phyloP scores from a whole-genome alignment of 2,797 vertebrate genomes.

The Fratercula arctica region DNA sequence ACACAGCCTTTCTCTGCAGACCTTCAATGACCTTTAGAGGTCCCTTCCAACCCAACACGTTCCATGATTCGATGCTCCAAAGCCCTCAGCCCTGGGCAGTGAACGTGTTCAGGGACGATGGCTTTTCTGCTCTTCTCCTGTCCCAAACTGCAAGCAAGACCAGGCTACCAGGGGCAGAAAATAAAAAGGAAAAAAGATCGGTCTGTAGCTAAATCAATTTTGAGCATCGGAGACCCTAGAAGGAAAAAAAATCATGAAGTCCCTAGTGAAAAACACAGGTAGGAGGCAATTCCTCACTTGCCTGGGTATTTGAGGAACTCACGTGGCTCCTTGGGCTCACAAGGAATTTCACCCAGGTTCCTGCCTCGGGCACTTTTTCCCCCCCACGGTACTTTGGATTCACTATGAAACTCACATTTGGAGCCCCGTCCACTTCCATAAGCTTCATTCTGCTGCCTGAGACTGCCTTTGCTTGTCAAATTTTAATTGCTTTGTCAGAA shows the following conservation, averaged over 20 bases:
- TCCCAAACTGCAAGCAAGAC: neutral
- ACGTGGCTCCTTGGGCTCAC: fast-evolving
- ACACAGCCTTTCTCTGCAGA: neutral
- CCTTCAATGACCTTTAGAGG: neutral
- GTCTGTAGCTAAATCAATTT: neutral
- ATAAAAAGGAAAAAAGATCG: too few species aligned
- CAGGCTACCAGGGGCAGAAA: too few species aligned
- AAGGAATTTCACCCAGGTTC: neutral
- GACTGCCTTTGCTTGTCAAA: neutral
- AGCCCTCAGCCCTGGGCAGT: neutral
- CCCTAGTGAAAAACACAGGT: fast-evolving
- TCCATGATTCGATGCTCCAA: neutral
- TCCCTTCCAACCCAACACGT: too few species aligned
- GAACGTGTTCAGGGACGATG: neutral
- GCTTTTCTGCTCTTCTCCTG: neutral
- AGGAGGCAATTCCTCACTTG: neutral
- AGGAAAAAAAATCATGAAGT: neutral
- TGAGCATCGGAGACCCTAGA: neutral
- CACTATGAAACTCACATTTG: neutral
- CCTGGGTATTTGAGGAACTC: neutral
- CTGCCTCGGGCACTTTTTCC: fast-evolving
- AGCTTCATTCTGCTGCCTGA: neutral
- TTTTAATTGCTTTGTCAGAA: constrained; percentile 42
- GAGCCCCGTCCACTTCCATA: neutral
- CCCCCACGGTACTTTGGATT: neutral